phyloP scores from a whole-genome alignment of 2,113 vertebrate species.

The Circaetus gallicus region DNA sequence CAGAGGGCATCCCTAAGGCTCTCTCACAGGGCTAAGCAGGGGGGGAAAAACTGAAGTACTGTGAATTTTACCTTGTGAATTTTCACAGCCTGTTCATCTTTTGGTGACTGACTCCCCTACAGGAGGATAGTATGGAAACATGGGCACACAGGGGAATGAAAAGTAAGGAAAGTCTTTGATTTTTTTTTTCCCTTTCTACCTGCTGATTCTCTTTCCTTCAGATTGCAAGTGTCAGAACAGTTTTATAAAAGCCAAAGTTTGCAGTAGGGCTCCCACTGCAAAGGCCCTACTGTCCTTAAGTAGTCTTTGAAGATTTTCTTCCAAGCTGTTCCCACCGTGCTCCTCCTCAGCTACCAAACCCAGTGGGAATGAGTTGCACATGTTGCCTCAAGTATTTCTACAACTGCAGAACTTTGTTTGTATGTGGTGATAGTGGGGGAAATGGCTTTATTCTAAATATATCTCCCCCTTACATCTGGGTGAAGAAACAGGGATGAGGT shows the following conservation, averaged over 20 bases:
- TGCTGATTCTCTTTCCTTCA: neutral
- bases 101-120: neutral
- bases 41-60: neutral
- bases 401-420: constrained; percentile 42
- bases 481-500: constrained; percentile 6
- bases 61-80: neutral
- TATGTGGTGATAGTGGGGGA: constrained; percentile 2
- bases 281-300: neutral
- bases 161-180: neutral
- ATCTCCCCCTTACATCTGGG: constrained; percentile 9
- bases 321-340: neutral
- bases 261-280: neutral
- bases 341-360: neutral
- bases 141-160: neutral
- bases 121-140: neutral
- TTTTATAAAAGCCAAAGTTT: neutral
- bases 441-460: constrained; percentile 52
- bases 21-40: neutral
- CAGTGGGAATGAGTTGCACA: constrained; percentile 2
- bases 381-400: constrained; percentile 19
- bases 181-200: neutral
- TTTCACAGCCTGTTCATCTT: neutral
- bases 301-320: constrained; percentile 1
- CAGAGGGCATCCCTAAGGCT: neutral
- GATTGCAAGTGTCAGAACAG: neutral